Evolutionary conservation across 2,113 vertebrate species (phyloP).

Genomic region (Oncorhynchus clarkii): DNA sequence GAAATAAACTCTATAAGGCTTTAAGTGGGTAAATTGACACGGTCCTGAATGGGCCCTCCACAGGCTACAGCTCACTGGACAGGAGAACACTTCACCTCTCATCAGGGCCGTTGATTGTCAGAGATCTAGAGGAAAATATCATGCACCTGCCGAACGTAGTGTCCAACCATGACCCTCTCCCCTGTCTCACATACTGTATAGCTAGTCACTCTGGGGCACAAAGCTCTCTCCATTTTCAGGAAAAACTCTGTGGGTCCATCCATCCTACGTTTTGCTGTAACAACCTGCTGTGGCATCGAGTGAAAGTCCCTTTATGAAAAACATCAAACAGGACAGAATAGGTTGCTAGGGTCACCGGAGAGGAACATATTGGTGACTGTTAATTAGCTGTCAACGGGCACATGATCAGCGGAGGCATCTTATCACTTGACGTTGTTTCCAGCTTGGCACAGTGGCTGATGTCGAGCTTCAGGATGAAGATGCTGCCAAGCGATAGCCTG

Average conservation of each 20-base stretch:
- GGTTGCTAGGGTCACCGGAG: conserved; percentile 18
- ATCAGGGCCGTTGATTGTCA: too few species aligned
- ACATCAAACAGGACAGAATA: conserved; percentile 15
- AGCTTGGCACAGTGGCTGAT: background rate
- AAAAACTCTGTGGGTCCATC: conserved; percentile 16
- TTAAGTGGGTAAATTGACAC: too few species aligned
- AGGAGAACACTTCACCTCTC: too few species aligned
- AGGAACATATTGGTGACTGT: conserved; percentile 40
- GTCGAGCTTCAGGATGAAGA: conserved; percentile 18
- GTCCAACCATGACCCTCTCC: too few species aligned
- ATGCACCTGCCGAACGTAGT: too few species aligned
- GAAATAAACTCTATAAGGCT: too few species aligned
- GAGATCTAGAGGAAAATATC: background rate
- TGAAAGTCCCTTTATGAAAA: conserved; percentile 46
- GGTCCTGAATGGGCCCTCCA: too few species aligned
- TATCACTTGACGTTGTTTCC: background rate
- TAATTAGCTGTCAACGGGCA: conserved; percentile 52
- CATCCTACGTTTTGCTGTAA: conserved; percentile 30
- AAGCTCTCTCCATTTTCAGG: conserved; percentile 46
- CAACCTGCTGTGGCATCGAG: conserved; percentile 48
- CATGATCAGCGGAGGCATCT: conserved; percentile 29
- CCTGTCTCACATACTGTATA: too few species aligned
- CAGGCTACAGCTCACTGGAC: too few species aligned
- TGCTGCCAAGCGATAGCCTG: too few species aligned
- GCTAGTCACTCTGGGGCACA: background rate